Evolutionary conservation across 2,113 vertebrate species (phyloP).

Genomic region (Anguilla japonica): DNA sequence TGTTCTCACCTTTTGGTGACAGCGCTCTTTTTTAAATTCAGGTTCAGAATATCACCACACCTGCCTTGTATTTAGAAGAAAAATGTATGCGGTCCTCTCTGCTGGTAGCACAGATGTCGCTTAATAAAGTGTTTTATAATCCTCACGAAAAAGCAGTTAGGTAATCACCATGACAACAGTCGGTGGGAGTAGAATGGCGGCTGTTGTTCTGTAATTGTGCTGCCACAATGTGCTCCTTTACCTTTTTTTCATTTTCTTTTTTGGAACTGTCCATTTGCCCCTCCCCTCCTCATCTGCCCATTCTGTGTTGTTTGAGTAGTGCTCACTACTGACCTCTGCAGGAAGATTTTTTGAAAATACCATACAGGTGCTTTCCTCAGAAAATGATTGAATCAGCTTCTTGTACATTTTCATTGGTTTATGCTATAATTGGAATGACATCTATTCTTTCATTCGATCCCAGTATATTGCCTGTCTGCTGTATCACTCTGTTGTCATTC

Average conservation of each 20-base stretch:
- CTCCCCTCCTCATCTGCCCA: neutral
- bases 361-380: neutral
- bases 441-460: neutral
- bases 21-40: neutral
- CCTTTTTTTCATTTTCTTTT: neutral
- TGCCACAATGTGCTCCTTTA: neutral
- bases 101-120: conserved; percentile 1
- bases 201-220: neutral
- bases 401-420: neutral
- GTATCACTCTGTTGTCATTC: neutral
- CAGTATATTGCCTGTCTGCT: neutral
- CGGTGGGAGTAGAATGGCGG: neutral
- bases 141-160: neutral
- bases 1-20: neutral
- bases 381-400: neutral
- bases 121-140: conserved; percentile 6
- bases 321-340: neutral
- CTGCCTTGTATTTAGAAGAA: neutral
- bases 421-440: neutral
- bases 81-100: neutral
- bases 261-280: neutral
- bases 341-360: neutral
- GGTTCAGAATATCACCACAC: neutral
- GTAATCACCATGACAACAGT: conserved; percentile 2
- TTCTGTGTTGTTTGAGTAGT: neutral